Base-by-base conservation (phyloP, 2,888 invertebrate species). In the Drosophila nr. perissopoda region DNA sequence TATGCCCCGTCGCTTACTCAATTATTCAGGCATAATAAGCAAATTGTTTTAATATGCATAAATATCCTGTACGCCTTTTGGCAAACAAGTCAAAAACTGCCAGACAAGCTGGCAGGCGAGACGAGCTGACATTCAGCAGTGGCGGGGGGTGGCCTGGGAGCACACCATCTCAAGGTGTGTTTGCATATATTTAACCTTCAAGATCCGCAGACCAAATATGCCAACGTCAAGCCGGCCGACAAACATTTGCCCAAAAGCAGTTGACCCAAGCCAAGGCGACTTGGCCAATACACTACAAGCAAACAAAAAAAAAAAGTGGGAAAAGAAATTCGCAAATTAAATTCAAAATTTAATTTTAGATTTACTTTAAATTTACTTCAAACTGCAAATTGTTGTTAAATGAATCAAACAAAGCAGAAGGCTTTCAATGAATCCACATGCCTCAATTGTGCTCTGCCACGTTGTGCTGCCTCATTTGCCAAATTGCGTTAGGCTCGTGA, bases 11-110 rank as follows among this genome's bases (percentile, higher is more conserved):
- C 46, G 64, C 74, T 71, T 78, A 86, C 87, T 87, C 90, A 87
- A 87, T 87, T 87, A 87, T 87, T 87, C 90, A 90, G 87, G 86
- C 90, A 86, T 87, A 87, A 87, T 90, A 90, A 87, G 87, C 90
- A 87, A 87, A 87, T 87, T 87, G 89, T 90, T 88, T 89, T 88
- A 88, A 88, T 90, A 89, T 90, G 89, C 87, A 88, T 89, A 87
- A 87, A 87, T 90, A 88, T 86, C 90, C 86, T 87, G 87, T 89
- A 82, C 83, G 87, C 89, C 85, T 90, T 86, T 90, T 90, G 84
- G 89, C 90, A 87, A 89, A 90, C 90, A 89, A 85, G 83, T 85
- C 90, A 88, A 76, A 78, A 82, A 72, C 75, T 71, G 78, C 74
- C 78, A 84, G 82, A 81, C 78, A 82, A 71, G 49, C 74, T 71